A percentile compares a stretch with the other conserved stretches of the same genome.
Conservation (phyloP, 2,113 vertebrate genomes). For the Pteropus alecto region DNA sequence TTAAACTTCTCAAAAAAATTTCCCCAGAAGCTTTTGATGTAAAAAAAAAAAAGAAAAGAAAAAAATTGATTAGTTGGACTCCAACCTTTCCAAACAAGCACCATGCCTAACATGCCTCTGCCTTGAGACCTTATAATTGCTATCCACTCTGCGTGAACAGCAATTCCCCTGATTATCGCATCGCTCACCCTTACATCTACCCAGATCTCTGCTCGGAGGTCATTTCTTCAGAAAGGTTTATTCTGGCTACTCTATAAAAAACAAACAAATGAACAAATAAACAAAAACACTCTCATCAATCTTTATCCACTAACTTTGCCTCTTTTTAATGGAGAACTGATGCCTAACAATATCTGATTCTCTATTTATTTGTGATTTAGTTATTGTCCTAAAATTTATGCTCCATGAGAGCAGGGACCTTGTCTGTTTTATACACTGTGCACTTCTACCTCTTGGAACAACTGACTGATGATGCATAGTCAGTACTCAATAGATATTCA, state of each 20-base stretch:
- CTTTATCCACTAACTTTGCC: background rate
- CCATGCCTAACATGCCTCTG: too few species aligned
- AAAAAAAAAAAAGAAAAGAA: background rate
- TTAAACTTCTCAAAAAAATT: background rate
- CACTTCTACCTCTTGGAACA: background rate
- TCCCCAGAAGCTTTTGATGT: background rate
- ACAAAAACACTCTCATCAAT: background rate
- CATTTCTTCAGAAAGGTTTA: background rate
- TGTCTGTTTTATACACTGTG: background rate
- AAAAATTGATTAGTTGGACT: background rate
- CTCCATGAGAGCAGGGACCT: background rate
- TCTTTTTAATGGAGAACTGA: background rate
- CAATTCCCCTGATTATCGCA: background rate
- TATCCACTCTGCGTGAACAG: background rate
- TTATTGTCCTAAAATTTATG: background rate
- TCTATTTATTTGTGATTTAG: background rate
- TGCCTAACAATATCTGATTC: background rate
- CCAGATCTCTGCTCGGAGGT: background rate
- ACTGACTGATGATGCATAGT: background rate
- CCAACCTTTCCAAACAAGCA: background rate
- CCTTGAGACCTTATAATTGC: background rate
- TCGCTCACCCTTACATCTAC: background rate
- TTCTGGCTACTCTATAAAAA: background rate
- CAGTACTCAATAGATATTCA: background rate
- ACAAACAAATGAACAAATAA: background rate